Conservation (phyloP, 2,888 invertebrate species). For the Sesamia inferens region DNA sequence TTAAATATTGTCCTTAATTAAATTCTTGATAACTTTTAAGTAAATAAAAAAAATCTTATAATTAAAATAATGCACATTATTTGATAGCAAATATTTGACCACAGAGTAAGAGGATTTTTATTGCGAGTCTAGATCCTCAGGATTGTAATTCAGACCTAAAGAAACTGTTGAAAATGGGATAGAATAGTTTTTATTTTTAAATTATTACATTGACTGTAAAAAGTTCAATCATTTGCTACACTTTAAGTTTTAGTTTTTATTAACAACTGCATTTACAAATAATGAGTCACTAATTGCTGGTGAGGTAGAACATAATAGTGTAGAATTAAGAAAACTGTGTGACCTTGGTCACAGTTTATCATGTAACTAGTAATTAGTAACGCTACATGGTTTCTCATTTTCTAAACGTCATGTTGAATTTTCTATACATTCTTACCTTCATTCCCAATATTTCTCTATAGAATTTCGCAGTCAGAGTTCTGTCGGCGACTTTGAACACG, state of each 20-base stretch:
- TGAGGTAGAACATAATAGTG: not conserved
- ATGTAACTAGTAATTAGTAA: not conserved
- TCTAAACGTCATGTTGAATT: not conserved
- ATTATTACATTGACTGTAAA: not conserved
- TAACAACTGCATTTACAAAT: slow-evolving; percentile 6
- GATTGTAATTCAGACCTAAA: not conserved
- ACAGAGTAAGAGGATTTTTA: not conserved
- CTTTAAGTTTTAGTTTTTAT: not conserved
- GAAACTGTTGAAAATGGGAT: not conserved
- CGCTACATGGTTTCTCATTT: not conserved
- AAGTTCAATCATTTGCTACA: not conserved
- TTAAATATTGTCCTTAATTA: not conserved
- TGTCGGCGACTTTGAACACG: slow-evolving; percentile 98
- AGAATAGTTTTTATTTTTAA: not conserved
- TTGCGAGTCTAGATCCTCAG: not conserved
- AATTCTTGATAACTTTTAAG: not conserved
- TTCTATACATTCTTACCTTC: slow-evolving; percentile 92
- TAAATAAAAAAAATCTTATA: not conserved
- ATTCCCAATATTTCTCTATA: slow-evolving; percentile 97
- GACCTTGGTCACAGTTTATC: slow-evolving; percentile 37
- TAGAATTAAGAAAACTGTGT: not conserved
- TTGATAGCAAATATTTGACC: not conserved
- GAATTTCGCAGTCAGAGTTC: slow-evolving; percentile 95
- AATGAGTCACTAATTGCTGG: slow-evolving; percentile 14
- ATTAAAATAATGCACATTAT: not conserved